phyloP scores from a whole-genome alignment of 2,113 vertebrate species.

The Opisthocomus hoazin region DNA sequence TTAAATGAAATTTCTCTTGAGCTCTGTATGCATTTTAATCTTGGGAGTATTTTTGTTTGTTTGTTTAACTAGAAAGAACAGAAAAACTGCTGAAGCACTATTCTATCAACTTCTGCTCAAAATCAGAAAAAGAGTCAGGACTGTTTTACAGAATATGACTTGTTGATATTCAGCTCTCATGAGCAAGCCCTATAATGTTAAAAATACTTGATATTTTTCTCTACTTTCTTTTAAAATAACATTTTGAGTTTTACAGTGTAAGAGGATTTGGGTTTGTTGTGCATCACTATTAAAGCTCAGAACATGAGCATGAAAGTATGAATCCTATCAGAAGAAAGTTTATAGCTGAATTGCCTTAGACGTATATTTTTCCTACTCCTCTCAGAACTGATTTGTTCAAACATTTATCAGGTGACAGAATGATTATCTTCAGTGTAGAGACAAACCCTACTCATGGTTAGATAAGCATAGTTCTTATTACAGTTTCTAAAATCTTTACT shows the following conservation, averaged over 20 bases:
- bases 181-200: neutral
- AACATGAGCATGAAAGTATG: neutral
- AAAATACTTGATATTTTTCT: neutral
- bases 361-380: neutral
- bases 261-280: neutral
- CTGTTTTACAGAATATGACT: neutral
- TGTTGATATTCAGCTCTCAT: neutral
- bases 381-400: neutral
- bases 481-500: neutral
- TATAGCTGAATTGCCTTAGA: neutral
- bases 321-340: neutral
- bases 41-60: neutral
- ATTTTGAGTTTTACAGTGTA: neutral
- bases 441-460: neutral
- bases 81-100: conserved; percentile 7
- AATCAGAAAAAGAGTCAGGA: neutral
- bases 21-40: conserved; percentile 22
- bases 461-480: neutral
- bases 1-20: conserved; percentile 38
- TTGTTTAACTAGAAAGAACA: conserved; percentile 31
- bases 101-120: neutral
- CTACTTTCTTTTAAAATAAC: neutral
- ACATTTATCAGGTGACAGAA: neutral
- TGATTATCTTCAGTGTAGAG: neutral
- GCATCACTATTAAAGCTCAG: neutral